phyloP scores from a whole-genome alignment of 2,888 invertebrate genomes.

The Parascotia fuliginaria region DNA sequence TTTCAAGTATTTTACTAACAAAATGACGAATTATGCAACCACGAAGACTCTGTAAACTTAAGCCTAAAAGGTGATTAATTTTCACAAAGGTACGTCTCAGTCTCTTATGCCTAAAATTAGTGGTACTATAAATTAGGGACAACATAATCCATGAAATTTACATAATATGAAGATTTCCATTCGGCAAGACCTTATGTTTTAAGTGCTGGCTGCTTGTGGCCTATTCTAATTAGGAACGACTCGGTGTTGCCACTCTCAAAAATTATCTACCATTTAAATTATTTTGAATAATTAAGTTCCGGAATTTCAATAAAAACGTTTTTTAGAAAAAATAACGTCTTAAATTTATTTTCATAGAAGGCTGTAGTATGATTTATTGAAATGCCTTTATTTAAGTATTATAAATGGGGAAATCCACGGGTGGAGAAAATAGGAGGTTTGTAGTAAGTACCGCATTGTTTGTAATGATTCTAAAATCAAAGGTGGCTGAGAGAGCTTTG shows the following conservation, averaged over 20 bases:
- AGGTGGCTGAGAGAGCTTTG: background rate
- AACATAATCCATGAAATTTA: constrained; percentile 52
- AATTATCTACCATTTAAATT: constrained; percentile 31
- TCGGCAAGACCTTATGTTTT: constrained; percentile 46
- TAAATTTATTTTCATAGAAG: constrained; percentile 23
- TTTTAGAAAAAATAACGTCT: constrained; percentile 14
- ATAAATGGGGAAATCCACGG: constrained; percentile 19
- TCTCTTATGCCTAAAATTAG: constrained; percentile 46
- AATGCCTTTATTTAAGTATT: constrained; percentile 27
- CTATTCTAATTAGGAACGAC: constrained; percentile 54
- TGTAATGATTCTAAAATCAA: constrained; percentile 6
- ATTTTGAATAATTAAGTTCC: constrained; percentile 9
- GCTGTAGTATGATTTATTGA: constrained; percentile 19
- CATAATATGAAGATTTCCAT: constrained; percentile 58
- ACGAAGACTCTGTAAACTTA: constrained; percentile 17
- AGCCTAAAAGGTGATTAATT: constrained; percentile 31
- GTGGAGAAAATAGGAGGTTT: constrained; percentile 3
- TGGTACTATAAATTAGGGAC: constrained; percentile 47
- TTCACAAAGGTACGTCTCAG: constrained; percentile 23
- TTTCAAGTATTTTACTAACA: background rate
- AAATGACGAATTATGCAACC: constrained; percentile 6
- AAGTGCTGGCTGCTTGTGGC: constrained; percentile 40
- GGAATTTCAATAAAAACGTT: constrained; percentile 12
- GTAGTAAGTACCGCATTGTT: constrained; percentile 10
- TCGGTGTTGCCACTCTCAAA: constrained; percentile 20